Base-by-base conservation (phyloP, 2,113 vertebrate genomes). In the Colius striatus region DNA sequence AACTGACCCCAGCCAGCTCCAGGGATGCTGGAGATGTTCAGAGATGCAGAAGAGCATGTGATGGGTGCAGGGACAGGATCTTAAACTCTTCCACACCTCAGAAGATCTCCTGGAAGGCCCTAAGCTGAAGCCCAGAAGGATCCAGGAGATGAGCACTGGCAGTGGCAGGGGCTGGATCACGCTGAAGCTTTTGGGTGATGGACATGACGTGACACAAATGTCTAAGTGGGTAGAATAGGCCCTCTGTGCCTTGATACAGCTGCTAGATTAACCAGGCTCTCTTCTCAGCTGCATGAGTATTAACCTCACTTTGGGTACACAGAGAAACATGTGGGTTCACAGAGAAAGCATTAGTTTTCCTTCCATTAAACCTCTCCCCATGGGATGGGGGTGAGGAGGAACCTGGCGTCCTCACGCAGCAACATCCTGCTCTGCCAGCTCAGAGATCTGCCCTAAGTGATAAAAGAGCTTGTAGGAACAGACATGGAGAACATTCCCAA, bases 401-500 rank as follows among this genome's bases (percentile, higher is more conserved):
- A 63, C 90, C 84, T 36, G 74, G 75, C 21, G 13, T 84, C 87
- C 76, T 88, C 94, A 93, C 94, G 96, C 96, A 95, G 92, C 95
- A 83, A 81, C 86, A 38, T 74, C 87, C 67, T 47, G 60, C 86
- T 89, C 82, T 57, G 84, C 94, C 91, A 65, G 91, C 75, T 89
- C 79, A 38, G 90, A 51, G 25, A 91, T 77, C 83, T 60, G 87
- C 94, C 81, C 79, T 66, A 84, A 90, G 83, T 54, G 78, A 57
- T 60, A 50, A 65, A 96, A 94, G 71, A 95, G 94, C 91, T 94
- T 14, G 0, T 84, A 81, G 82, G 82, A 92, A 71, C 91, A 87
- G 95, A 90, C 90, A 86, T 41, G 83, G 96, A 94, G 93, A 94
- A 95, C 94, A 96, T 84, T 89, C 89, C 94, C 92, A 92, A 82